These are phyloP conservation scores for Eurystomus glaucurus DNA, from an alignment of 2,797 vertebrate species.

Conservation along the genomic window DNA sequence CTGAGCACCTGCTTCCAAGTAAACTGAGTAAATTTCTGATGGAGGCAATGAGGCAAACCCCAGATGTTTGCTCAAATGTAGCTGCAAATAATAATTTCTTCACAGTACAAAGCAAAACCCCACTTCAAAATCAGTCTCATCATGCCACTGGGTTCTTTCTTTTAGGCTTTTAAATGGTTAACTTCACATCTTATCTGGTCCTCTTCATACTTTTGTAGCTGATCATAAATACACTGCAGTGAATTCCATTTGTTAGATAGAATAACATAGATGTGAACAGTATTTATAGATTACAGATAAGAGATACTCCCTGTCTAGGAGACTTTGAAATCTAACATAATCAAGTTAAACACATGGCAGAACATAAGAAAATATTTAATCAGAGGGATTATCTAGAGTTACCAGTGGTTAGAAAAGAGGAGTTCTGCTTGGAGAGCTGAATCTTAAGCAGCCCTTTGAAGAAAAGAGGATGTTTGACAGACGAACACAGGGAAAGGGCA, in stretches of 20 bases:
- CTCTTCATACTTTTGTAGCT: neutral
- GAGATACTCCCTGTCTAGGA: neutral
- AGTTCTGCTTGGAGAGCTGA: neutral
- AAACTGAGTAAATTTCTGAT: neutral
- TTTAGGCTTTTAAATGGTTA: neutral
- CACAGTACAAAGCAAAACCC: neutral
- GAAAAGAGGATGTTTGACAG: neutral
- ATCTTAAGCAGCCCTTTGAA: constrained; percentile 26
- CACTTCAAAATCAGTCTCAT: neutral
- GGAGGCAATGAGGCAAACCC: neutral
- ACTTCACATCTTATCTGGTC: neutral
- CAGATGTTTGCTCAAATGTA: neutral
- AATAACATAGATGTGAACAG: neutral
- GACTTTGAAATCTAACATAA: neutral
- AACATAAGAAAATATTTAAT: constrained; percentile 5
- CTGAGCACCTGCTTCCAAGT: neutral
- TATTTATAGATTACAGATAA: neutral
- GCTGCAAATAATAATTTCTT: neutral
- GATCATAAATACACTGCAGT: neutral
- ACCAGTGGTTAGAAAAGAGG: neutral
- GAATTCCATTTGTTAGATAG: constrained; percentile 7
- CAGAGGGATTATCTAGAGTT: neutral
- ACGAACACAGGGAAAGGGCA: neutral
- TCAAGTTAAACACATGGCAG: neutral
- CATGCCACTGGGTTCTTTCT: rapidly evolving